These are phyloP conservation scores for Artibeus jamaicensis DNA, from an alignment of 2,797 vertebrate genomes.

Conservation along the genomic window DNA sequence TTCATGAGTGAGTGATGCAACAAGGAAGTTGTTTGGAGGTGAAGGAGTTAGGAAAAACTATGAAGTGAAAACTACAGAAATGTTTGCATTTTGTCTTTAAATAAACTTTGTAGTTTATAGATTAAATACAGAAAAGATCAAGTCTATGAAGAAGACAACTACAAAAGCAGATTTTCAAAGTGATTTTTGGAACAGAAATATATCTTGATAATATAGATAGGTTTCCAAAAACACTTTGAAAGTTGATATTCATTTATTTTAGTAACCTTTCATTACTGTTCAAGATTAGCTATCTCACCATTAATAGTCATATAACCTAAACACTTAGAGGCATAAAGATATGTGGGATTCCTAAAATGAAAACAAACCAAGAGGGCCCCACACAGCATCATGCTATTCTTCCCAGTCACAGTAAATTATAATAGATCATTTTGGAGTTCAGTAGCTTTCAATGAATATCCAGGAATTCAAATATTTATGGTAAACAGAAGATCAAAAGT, in stretches of 20 bases:
- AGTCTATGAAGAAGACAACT: neutral
- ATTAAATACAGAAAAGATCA: neutral
- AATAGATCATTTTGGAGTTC: neutral
- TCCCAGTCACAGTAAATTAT: neutral
- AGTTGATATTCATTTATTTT: neutral
- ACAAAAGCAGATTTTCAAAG: neutral
- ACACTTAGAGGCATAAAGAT: neutral
- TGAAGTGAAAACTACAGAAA: neutral
- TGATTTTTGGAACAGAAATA: neutral
- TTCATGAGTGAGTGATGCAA: neutral
- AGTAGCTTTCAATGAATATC: slow-evolving; percentile 30
- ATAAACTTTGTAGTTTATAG: neutral
- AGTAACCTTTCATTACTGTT: neutral
- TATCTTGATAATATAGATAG: neutral
- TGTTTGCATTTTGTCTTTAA: neutral
- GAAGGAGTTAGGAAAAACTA: neutral
- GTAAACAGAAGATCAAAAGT: neutral
- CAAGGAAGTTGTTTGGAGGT: neutral
- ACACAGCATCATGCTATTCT: neutral
- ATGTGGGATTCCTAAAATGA: neutral
- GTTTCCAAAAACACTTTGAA: neutral
- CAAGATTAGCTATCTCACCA: neutral
- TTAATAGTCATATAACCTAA: neutral
- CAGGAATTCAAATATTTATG: slow-evolving; percentile 64
- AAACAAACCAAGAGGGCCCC: neutral